Percentiles rank a stretch among this genome's conserved stretches.
These are phyloP conservation scores for Eulacestoma nigropectus DNA, from an alignment of 2,113 vertebrate genomes.

Conservation along the genomic window DNA sequence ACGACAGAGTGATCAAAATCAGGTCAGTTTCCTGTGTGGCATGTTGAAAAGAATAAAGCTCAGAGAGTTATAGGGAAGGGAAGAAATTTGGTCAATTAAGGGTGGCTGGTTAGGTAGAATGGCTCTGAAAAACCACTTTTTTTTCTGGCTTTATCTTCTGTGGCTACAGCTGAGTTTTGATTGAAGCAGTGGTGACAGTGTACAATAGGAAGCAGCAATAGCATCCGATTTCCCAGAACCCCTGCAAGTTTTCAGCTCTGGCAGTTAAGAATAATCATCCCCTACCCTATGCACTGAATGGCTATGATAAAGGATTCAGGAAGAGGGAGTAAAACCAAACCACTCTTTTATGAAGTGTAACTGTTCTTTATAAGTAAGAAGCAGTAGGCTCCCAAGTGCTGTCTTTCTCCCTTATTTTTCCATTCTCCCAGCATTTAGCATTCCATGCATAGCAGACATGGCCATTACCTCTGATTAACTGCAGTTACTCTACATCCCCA, in stretches of 20 bases:
- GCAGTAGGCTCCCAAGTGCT: neutral
- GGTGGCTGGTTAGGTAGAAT: neutral
- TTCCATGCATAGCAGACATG: neutral
- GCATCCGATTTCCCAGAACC: slow-evolving; percentile 4
- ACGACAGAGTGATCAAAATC: neutral
- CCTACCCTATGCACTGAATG: neutral
- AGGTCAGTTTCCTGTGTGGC: neutral
- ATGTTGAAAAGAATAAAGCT: slow-evolving; percentile 3
- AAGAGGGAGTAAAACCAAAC: neutral
- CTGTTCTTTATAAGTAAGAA: slow-evolving; percentile 11
- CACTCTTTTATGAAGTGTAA: neutral
- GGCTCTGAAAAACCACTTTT: neutral
- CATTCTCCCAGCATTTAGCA: neutral
- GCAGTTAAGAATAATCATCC: neutral
- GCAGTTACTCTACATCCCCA: neutral
- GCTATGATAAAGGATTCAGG: neutral
- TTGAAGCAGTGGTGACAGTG: neutral
- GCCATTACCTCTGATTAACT: slow-evolving; percentile 32
- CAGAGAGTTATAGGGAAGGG: neutral
- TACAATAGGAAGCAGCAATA: neutral
- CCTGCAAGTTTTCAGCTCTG: neutral
- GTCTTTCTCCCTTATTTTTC: neutral
- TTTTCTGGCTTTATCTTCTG: neutral
- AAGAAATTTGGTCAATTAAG: neutral
- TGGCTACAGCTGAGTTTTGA: neutral